These are phyloP conservation scores for Anolis carolinensis DNA, from an alignment of 2,113 vertebrate species.

Conservation along the genomic window DNA sequence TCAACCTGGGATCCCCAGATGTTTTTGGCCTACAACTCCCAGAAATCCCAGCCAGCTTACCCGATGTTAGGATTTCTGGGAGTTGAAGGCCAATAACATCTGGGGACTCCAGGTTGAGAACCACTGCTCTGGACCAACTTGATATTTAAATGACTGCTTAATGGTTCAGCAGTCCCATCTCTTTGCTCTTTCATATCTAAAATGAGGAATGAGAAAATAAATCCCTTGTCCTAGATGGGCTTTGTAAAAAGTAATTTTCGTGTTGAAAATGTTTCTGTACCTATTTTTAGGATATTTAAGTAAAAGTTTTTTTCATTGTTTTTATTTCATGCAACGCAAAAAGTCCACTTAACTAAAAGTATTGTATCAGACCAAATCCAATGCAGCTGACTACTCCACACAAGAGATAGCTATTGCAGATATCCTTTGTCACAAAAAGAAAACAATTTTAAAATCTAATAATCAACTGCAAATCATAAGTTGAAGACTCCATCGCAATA, in stretches of 20 bases:
- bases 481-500: background rate
- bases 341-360: background rate
- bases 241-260: background rate
- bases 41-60: no score
- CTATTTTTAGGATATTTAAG: background rate
- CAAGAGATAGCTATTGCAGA: background rate
- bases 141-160: no score
- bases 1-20: no score
- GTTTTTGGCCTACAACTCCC: no score
- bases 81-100: no score
- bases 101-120: no score
- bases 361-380: background rate
- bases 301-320: background rate
- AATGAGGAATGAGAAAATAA: background rate
- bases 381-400: background rate
- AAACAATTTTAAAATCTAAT: background rate
- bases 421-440: background rate
- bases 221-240: background rate
- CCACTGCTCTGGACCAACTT: no score
- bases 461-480: background rate
- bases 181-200: background rate
- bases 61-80: no score
- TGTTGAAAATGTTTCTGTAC: background rate
- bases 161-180: no score
- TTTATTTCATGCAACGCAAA: background rate